Base-by-base conservation (phyloP, 2,797 vertebrate species). In the Notamacropus eugenii region DNA sequence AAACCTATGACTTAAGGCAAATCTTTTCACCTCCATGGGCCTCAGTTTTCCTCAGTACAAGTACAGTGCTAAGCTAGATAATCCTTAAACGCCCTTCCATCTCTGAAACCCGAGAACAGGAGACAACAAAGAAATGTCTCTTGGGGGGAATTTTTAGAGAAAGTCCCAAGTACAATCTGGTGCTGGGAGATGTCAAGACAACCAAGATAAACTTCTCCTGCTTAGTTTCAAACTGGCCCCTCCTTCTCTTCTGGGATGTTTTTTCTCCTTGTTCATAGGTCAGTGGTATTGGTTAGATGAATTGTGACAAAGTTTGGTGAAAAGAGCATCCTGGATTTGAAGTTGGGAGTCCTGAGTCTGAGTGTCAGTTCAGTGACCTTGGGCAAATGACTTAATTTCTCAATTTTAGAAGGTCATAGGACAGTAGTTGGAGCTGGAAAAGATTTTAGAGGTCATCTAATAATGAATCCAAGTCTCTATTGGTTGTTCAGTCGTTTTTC, bases 241-340 rank as follows among this genome's bases (percentile, higher is more conserved):
- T 57, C 12, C 6, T 94, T 94, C 34, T 95, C n/a, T 1, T 92
- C 74, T 82, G 5, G n/a, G 11, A 10, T 27, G 55, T 74, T n/a
- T 57, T 92, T 93, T 56, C 54, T 95, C 57, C 67, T 34, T n/a
- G 29, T 74, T 92, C 9, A 4, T 57, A 91, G 28, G 55, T 96
- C 90, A n/a, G 22, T 24, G 29, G 46, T n/a, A 55, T 2, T n/a
- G 1, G 90, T 82, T 52, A 55, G 55, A 82, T 46, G 40, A 46
- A 46, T 82, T 82, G 62, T 67, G 16, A 74, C 67, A 40, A 74
- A 19, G n/a, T 74, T 22, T 74, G 62, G 34, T 67, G 62, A 16
- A 67, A n/a, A 16, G 62, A 6, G 4, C 13, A 2, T 67, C 19
- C 34, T n/a, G 14, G 4, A 2, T 31, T 62, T 62, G n/a, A 74